Evolutionary conservation across 2,888 invertebrate genomes (phyloP), one percentile per base, ranked within the genome.

Genomic region (Escarpia spicata): DNA sequence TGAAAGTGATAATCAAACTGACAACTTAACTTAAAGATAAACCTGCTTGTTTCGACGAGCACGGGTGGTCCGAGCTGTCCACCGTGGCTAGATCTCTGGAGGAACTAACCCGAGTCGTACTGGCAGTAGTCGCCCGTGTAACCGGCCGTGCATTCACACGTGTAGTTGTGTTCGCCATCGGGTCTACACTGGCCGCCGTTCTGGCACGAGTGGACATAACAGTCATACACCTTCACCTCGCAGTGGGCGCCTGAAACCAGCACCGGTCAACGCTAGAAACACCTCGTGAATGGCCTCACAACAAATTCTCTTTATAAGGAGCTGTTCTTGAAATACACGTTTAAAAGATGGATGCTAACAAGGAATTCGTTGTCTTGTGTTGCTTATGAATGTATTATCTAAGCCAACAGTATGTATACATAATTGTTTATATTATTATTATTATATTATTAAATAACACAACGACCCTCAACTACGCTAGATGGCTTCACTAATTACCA

Each of bases 91-190:
- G 52, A 52, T 15, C 52, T 8, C 52, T 12, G 9, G 9, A 52
- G 9, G 52, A 52, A 75, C 94, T 93, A 92, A 95, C 95, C 94
- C 91, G 95, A 94, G 90, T 94, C 93, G 44, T 58, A 93, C 31
- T 94, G 93, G 93, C 95, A 95, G 91, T 93, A 93, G 8, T 94
- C 91, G 43, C 95, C 95, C 19, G 94, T 94, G 93, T 93, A 95
- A 9, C 94, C 94, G 3, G 93, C 60, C 31, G 93, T 90, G 93
- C 95, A 95, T 31, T 75, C 43, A 92, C 95, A 95, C 15, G 93
- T 93, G 91, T 95, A 94, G 93, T 94, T 94, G 91, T 93, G 94
- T 44, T 93, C 93, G 58, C 94, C 94, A 58, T 93, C 93, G 0
- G 94, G 93, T 26, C 94, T 92, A 93, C 95, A 95, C 2, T 60